A percentile compares a stretch with the other conserved stretches of the same genome.
phyloP scores from a whole-genome alignment of 2,797 vertebrate genomes.

The Acrossocheilus fasciatus region DNA sequence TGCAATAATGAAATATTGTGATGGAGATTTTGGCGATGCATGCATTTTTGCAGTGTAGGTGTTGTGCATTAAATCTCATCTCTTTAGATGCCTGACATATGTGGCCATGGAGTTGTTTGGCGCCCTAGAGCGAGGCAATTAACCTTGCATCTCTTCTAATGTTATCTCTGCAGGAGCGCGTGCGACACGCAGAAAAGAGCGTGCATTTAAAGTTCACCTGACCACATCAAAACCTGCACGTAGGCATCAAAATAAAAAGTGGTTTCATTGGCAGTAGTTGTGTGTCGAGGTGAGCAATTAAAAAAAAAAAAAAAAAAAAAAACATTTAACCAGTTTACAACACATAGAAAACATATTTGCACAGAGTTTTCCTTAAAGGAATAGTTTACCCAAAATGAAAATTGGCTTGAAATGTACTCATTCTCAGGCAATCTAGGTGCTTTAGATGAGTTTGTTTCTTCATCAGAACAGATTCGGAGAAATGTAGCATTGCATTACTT shows the following conservation, averaged over 20 bases:
- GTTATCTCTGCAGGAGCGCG: constrained; percentile 22
- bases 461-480: neutral
- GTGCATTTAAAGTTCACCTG: constrained; percentile 15
- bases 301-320: neutral
- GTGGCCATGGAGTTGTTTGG: neutral
- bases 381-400: neutral
- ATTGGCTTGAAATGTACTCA: neutral
- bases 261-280: neutral
- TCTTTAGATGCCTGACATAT: neutral
- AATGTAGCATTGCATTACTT: neutral
- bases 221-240: neutral
- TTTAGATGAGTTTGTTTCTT: neutral
- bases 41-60: constrained; percentile 36
- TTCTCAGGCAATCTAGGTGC: too few species aligned
- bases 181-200: neutral
- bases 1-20: constrained; percentile 43
- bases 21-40: constrained; percentile 25
- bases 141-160: constrained; percentile 12
- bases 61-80: constrained; percentile 37
- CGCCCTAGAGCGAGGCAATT: constrained; percentile 1
- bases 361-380: neutral
- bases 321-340: neutral
- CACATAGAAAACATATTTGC: neutral
- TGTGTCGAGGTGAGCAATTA: neutral
- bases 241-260: neutral